These are phyloP conservation scores for Miltochrista miniata DNA, from an alignment of 2,888 invertebrate species.

Conservation along the genomic window DNA sequence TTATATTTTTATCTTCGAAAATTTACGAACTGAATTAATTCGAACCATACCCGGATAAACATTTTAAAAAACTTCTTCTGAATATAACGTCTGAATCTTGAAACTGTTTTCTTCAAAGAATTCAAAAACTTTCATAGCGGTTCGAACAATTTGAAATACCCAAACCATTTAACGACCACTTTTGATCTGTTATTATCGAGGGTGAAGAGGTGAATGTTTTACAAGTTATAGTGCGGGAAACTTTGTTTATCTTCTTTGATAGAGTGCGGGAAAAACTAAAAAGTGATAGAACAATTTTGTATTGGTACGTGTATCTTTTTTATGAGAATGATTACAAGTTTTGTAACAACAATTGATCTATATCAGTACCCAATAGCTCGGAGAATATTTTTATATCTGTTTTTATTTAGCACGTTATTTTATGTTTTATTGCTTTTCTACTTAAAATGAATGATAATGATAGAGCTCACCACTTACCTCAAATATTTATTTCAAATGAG, in stretches of 20 bases:
- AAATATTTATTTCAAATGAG: too few species aligned
- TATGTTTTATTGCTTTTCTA: too few species aligned
- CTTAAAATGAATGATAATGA: too few species aligned
- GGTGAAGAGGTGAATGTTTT: constrained; percentile 30
- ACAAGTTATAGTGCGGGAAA: constrained; percentile 32
- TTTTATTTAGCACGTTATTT: too few species aligned
- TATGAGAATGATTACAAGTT: too few species aligned
- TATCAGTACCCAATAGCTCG: too few species aligned
- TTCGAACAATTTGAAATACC: constrained; percentile 1
- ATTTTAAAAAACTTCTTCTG: not conserved
- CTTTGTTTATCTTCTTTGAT: constrained; percentile 27
- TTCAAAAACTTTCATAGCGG: not conserved
- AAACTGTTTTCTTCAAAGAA: not conserved
- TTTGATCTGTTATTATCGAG: constrained; percentile 25
- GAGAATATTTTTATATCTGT: too few species aligned
- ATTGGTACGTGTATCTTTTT: too few species aligned
- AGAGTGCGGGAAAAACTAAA: not conserved
- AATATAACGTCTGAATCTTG: not conserved
- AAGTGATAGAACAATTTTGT: too few species aligned
- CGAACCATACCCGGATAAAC: not conserved
- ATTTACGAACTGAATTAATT: not conserved
- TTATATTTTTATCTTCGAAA: too few species aligned
- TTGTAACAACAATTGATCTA: too few species aligned
- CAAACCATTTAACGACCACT: constrained; percentile 16
- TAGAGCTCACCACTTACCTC: too few species aligned